phyloP scores from a whole-genome alignment of 2,888 invertebrate species.

The Dyspetes luteomarginatus region DNA sequence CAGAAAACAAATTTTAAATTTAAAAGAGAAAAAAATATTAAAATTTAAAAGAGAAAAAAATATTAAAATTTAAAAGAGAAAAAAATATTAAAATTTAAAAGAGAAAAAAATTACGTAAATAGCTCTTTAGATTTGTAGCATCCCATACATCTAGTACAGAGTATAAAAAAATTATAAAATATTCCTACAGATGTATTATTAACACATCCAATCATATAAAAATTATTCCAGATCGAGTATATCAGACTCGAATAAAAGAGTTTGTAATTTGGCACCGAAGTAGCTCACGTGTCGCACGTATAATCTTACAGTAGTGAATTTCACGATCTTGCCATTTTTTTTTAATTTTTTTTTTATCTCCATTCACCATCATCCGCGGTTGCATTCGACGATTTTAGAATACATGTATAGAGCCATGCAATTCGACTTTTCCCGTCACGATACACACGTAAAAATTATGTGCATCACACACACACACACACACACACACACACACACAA shows the following conservation, averaged over 20 bases:
- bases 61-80: no score
- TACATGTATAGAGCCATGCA: not conserved
- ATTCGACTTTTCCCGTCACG: not conserved
- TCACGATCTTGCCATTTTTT: slow-evolving; percentile 4
- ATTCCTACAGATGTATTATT: not conserved
- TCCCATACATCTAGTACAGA: not conserved
- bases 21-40: no score
- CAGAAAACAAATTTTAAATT: no score
- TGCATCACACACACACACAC: no score
- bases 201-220: not conserved
- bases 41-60: no score
- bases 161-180: not conserved
- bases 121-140: no score
- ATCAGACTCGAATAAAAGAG: slow-evolving; percentile 1
- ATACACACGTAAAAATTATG: not conserved
- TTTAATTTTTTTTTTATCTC: not conserved
- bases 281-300: not conserved
- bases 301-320: not conserved
- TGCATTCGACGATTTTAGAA: not conserved
- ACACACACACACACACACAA: no score
- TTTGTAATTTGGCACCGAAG: slow-evolving; percentile 14
- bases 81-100: no score
- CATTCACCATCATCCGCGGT: not conserved
- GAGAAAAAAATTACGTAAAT: no score
- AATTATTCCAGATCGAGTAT: not conserved